Evolutionary conservation across 2,888 invertebrate genomes (phyloP).

Genomic region (Amblyjoppa proteus): DNA sequence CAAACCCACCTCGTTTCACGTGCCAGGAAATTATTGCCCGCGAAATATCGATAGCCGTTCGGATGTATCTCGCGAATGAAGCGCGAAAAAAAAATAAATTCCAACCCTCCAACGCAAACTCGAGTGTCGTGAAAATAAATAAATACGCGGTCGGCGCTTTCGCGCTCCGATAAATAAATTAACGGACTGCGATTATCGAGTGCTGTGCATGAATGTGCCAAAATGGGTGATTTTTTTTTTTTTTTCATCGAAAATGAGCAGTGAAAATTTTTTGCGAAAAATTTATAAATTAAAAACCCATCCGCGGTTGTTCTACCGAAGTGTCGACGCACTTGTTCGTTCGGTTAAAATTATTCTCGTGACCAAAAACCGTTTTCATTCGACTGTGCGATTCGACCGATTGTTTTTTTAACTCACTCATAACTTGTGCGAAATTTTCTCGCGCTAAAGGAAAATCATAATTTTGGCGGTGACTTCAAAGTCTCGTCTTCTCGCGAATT

Average conservation of each 20-base stretch:
- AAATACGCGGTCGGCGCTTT: conserved; percentile 18
- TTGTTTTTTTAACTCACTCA: not conserved
- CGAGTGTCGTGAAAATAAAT: conserved; percentile 37
- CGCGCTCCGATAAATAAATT: conserved; percentile 10
- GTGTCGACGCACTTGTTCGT: not conserved
- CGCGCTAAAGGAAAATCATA: not conserved
- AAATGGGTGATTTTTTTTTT: conserved; percentile 32
- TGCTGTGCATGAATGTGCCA: conserved; percentile 15
- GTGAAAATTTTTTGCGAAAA: not conserved
- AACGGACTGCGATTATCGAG: conserved; percentile 1
- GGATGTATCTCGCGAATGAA: conserved; percentile 31
- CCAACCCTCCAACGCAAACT: not conserved
- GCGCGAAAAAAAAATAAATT: conserved; percentile 27
- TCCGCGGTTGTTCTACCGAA: not conserved
- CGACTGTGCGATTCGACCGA: not conserved
- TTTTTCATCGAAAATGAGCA: not conserved
- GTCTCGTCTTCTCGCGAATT: not conserved
- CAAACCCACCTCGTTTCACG: conserved; percentile 42
- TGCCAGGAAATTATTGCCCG: conserved; percentile 65
- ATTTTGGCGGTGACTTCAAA: not conserved
- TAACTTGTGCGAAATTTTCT: not conserved
- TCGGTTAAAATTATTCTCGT: not conserved
- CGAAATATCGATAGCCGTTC: conserved; percentile 48
- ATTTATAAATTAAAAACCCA: not conserved
- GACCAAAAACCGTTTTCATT: not conserved